A percentile compares a stretch with the other conserved stretches of the same genome.
These are phyloP conservation scores for Hippocampus kuda DNA, from an alignment of 2,797 vertebrate species.

Conservation along the genomic window DNA sequence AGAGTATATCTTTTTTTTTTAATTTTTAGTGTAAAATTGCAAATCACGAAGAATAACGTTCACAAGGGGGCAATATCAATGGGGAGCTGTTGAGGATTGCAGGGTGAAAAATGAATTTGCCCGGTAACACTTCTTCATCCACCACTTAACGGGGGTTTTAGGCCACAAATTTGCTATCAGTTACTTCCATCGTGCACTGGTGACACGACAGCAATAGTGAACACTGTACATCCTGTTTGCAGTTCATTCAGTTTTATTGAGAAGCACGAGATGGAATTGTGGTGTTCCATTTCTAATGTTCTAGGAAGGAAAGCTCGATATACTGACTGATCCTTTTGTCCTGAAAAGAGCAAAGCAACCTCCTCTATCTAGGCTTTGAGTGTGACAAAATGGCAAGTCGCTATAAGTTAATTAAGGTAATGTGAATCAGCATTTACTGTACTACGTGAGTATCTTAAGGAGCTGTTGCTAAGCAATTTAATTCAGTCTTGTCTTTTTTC, in stretches of 20 bases:
- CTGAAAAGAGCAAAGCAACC: background rate
- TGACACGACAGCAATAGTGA: background rate
- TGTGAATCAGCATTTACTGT: background rate
- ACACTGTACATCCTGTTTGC: background rate
- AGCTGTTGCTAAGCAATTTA: background rate
- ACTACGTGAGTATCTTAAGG: background rate
- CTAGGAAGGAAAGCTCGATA: background rate
- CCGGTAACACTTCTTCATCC: background rate
- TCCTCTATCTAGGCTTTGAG: background rate
- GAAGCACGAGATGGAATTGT: background rate
- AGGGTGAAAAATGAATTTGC: background rate
- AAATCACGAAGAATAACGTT: background rate
- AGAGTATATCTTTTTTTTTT: background rate
- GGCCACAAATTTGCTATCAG: slow-evolving; percentile 17
- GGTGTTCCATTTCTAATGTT: background rate
- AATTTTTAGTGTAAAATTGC: background rate
- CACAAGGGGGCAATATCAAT: background rate
- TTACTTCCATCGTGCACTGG: background rate
- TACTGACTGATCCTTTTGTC: background rate
- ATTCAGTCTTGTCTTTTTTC: background rate
- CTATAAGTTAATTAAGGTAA: background rate
- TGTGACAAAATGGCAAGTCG: background rate
- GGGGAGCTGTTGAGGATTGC: background rate
- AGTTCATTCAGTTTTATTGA: background rate
- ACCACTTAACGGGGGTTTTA: slow-evolving; percentile 12